phyloP scores from a whole-genome alignment of 2,113 vertebrate species.

The Lepus americanus region DNA sequence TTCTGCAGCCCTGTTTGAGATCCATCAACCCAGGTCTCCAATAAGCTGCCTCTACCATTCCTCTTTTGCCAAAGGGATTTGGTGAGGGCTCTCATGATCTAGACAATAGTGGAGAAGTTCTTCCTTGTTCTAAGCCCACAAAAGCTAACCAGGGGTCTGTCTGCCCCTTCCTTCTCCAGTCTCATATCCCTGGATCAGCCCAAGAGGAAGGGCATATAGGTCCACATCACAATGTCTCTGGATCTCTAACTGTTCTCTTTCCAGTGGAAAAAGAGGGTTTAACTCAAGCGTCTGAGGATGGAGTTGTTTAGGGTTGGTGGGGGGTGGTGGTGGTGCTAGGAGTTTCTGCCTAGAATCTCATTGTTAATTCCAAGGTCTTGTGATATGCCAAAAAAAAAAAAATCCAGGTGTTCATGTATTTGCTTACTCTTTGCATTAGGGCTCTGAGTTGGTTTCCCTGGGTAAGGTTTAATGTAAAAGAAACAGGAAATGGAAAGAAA shows the following conservation, averaged over 20 bases:
- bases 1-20: neutral
- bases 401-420: neutral
- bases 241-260: neutral
- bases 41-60: neutral
- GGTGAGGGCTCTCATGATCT: neutral
- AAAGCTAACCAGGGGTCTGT: neutral
- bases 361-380: neutral
- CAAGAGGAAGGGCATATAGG: neutral
- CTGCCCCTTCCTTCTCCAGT: neutral
- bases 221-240: neutral
- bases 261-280: neutral
- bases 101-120: neutral
- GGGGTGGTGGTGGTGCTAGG: no score
- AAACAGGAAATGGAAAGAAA: neutral
- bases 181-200: neutral
- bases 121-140: neutral
- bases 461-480: neutral
- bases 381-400: neutral
- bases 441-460: neutral
- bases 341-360: neutral
- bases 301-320: neutral
- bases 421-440: conserved; percentile 3
- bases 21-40: neutral
- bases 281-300: neutral
- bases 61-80: neutral